Conservation (phyloP, 1,140 invertebrate genomes). For the Delia radicum region DNA sequence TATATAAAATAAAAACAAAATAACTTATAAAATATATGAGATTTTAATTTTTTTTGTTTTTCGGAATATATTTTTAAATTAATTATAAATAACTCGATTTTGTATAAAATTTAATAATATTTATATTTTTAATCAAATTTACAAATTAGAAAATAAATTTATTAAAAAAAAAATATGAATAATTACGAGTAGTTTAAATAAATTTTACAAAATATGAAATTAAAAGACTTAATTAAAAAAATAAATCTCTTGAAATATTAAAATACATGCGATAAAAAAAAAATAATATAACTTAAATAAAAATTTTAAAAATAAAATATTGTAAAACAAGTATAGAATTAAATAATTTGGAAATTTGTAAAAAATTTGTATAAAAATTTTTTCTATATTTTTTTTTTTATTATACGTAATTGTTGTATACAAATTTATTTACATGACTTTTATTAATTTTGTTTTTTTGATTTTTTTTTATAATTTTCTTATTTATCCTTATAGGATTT, state of each 20-base stretch:
- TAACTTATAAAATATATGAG: constrained; percentile 13
- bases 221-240: not conserved
- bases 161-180: too few relatives aligned
- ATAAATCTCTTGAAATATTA: not conserved
- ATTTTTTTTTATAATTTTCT: not conserved
- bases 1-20: not conserved
- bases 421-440: not conserved
- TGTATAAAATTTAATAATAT: not conserved
- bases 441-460: not conserved
- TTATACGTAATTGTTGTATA: not conserved
- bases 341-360: not conserved
- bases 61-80: not conserved
- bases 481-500: constrained; percentile 1
- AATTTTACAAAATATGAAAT: not conserved
- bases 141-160: not conserved
- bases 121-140: not conserved
- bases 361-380: not conserved
- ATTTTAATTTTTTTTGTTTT: not conserved
- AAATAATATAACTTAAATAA: not conserved
- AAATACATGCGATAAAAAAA: too few relatives aligned
- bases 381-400: not conserved
- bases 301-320: too few relatives aligned
- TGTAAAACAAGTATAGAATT: too few relatives aligned
- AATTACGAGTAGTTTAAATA: not conserved
- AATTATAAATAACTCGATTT: not conserved